These are phyloP conservation scores for Scaptodrosophila latifasciaeformis DNA, from an alignment of 2,888 invertebrate genomes.

Conservation along the genomic window DNA sequence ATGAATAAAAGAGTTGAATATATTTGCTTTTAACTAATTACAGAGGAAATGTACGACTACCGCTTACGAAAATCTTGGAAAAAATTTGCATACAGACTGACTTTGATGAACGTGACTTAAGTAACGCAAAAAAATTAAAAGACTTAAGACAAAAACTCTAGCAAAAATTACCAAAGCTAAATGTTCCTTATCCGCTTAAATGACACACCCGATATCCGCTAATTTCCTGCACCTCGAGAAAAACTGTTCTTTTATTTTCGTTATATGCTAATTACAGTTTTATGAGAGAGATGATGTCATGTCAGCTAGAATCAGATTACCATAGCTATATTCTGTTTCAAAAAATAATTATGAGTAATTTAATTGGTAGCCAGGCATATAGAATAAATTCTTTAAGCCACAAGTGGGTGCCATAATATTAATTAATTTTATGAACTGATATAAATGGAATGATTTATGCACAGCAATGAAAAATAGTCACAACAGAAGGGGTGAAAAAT, in stretches of 20 bases:
- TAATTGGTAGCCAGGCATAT: too few relatives aligned
- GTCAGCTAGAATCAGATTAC: conserved; percentile 18
- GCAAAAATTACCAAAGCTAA: conserved; percentile 2
- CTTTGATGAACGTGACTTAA: conserved; percentile 29
- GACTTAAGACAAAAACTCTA: conserved; percentile 38
- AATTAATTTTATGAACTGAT: too few relatives aligned
- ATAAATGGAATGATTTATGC: too few relatives aligned
- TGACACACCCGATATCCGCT: conserved; percentile 9
- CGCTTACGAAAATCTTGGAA: conserved; percentile 57
- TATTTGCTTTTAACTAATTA: conserved; percentile 41
- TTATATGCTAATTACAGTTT: background rate
- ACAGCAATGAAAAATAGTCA: too few relatives aligned
- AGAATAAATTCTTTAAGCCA: too few relatives aligned
- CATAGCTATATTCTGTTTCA: too few relatives aligned
- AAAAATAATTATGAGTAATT: too few relatives aligned
- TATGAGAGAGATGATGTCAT: conserved; percentile 45
- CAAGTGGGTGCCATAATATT: too few relatives aligned
- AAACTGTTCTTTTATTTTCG: too few relatives aligned
- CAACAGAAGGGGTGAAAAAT: too few relatives aligned
- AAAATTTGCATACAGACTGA: conserved; percentile 29
- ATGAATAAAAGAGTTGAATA: conserved; percentile 19
- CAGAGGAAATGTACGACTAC: conserved; percentile 9
- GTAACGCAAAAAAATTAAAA: conserved; percentile 26
- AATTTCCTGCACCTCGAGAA: background rate
- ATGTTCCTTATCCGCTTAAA: background rate